These are phyloP conservation scores for Ophiothrix spiculata DNA, from an alignment of 35 echinoderm and acorn worm genomes.

Conservation along the genomic window DNA sequence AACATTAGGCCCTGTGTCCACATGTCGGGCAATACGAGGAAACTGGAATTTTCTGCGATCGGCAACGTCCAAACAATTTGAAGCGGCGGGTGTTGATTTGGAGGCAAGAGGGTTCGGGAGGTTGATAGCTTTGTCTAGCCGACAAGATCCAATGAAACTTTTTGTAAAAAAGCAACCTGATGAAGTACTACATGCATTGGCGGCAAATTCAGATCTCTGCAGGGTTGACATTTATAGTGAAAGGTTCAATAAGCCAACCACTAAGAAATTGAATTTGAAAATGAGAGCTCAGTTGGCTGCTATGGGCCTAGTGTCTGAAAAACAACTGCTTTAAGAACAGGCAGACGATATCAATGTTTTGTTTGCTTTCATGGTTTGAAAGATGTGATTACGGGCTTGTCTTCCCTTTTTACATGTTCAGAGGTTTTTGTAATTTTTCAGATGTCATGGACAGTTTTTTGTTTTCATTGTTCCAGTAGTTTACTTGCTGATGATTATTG, in stretches of 20 bases:
- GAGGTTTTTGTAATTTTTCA: too few relatives aligned
- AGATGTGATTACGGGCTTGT: too few relatives aligned
- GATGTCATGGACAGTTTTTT: too few relatives aligned
- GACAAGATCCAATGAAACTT: background rate
- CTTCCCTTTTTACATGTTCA: too few relatives aligned
- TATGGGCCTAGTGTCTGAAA: background rate
- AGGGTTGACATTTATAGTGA: background rate
- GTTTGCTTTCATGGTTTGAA: too few relatives aligned
- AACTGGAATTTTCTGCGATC: background rate
- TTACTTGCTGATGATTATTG: too few relatives aligned
- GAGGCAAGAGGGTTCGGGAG: background rate
- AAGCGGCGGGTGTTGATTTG: background rate
- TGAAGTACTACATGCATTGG: background rate
- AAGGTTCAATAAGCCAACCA: background rate
- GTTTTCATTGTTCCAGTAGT: too few relatives aligned
- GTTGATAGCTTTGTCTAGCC: background rate
- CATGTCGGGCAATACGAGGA: background rate
- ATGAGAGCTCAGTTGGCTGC: background rate
- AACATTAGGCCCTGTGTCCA: background rate
- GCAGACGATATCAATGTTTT: too few relatives aligned
- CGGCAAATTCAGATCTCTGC: background rate
- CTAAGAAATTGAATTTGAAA: background rate
- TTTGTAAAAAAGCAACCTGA: background rate
- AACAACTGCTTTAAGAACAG: too few relatives aligned
- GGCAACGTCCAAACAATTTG: background rate